A percentile compares a stretch with the other conserved stretches of the same genome.
These are phyloP conservation scores for Zhuqinia jingwanae DNA, from an alignment of 2,888 invertebrate genomes.

Conservation along the genomic window DNA sequence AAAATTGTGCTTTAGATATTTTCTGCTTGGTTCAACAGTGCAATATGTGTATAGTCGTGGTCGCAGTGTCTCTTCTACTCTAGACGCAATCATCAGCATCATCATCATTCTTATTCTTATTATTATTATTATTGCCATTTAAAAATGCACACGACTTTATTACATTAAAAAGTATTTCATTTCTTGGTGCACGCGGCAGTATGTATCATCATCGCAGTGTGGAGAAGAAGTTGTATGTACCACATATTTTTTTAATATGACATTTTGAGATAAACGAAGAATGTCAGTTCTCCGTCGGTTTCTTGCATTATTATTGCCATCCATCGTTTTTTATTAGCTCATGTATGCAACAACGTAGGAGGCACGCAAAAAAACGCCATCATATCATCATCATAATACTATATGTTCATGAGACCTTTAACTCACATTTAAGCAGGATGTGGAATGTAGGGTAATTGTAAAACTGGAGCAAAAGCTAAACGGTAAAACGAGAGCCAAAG, in stretches of 20 bases:
- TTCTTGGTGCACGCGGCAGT: neutral
- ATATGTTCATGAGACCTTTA: neutral
- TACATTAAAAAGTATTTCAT: neutral
- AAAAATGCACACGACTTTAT: conserved; percentile 33
- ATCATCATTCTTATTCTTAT: conserved; percentile 2
- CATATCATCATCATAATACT: too few species aligned
- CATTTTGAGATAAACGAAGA: conserved; percentile 24
- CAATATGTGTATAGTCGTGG: too few species aligned
- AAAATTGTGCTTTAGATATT: neutral
- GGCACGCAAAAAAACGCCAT: neutral
- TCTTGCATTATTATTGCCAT: conserved; percentile 35
- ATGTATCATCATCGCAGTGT: neutral
- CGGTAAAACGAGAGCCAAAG: conserved; percentile 25
- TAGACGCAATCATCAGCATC: neutral
- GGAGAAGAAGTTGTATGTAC: neutral
- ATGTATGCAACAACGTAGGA: conserved; percentile 22
- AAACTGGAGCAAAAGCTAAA: conserved; percentile 62
- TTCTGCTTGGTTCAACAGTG: neutral
- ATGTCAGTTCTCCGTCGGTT: conserved; percentile 25
- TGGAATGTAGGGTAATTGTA: conserved; percentile 62
- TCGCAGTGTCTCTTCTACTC: neutral
- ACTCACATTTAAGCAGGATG: conserved; percentile 46
- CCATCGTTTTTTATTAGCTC: conserved; percentile 3
- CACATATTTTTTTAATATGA: neutral
- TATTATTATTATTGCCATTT: conserved; percentile 9